Conservation (phyloP, 2,113 vertebrate genomes). For the Leiothrix lutea region DNA sequence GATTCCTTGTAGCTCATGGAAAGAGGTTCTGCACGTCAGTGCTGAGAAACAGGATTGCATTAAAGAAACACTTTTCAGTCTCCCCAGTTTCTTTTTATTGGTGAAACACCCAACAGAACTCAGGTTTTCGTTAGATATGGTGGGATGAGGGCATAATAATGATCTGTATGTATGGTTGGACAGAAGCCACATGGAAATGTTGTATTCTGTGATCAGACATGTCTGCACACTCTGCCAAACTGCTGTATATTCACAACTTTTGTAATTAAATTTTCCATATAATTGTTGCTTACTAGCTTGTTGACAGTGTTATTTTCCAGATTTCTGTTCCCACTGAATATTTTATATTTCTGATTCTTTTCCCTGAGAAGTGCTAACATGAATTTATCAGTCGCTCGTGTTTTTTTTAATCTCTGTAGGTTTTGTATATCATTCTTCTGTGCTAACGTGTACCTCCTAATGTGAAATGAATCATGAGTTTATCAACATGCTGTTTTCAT, state of each 20-base stretch:
- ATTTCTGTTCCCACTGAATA: background rate
- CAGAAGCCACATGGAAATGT: background rate
- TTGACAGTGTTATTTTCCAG: conserved; percentile 5
- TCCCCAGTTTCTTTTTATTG: background rate
- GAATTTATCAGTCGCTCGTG: background rate
- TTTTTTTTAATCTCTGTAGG: background rate
- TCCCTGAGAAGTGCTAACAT: background rate
- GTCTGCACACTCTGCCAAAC: background rate
- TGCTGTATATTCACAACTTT: background rate
- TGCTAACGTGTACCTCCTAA: background rate
- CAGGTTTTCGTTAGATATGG: background rate
- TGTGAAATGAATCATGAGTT: background rate
- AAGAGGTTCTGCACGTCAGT: background rate
- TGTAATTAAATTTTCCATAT: background rate
- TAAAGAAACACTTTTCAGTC: background rate
- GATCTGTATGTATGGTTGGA: background rate
- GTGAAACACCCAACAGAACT: background rate
- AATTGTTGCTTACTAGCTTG: background rate
- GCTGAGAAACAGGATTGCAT: background rate
- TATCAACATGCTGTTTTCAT: background rate
- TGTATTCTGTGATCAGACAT: background rate
- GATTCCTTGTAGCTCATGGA: background rate
- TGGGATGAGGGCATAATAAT: background rate
- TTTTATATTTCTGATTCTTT: background rate
- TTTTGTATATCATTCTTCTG: background rate